Base-by-base conservation (phyloP, 2,113 vertebrate species). In the Neodon shergylaensis region DNA sequence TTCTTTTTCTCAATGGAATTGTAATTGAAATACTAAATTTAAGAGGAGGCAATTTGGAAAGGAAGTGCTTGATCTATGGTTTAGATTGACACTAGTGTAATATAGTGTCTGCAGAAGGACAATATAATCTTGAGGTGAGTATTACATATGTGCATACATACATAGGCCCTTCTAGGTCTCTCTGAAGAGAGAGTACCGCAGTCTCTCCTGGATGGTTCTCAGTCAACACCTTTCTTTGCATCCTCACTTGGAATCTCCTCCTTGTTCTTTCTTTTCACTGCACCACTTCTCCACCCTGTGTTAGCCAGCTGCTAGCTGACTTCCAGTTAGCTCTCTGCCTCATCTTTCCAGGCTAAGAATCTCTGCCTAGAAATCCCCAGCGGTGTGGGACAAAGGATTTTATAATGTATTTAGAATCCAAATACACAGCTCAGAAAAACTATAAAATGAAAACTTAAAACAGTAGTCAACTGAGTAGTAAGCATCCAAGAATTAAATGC, bases 1-100 rank as follows among this genome's bases (percentile, higher is more conserved):
- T 14, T 66, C 65, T 61, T 65, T 73, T 42, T 36, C 47, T 58
- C 42, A 79, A 1, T 63, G 72, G 65, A 77, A 77, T 24, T 73
- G 54, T 84, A 92, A 88, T 82, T 73, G 89, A 95, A 92, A 58
- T 54, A 36, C 8, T 79, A 52, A 58, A 73, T 42, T 91, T 36
- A 63, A 63, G 66, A 79, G 61, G 13, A 88, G n/a, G 61, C 44
- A 94, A 65, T 22, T 10, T 42, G 66, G 72, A n/a, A 61, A 24
- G 66, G 84, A 74, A 74, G 39, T 74, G 58, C 17, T 88, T 88
- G 49, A 24, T 36, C 44, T 85, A 28, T 63, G 16, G 42, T 88
- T 73, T 73, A 36, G 42, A 44, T 39, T n/a, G 61, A 88, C 11
- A 90, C 9, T 17, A 54, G 5, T 93, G 89, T 89, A 82, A 82